Evolutionary conservation across 2,113 vertebrate genomes (phyloP).

Genomic region (Zosterops lateralis): DNA sequence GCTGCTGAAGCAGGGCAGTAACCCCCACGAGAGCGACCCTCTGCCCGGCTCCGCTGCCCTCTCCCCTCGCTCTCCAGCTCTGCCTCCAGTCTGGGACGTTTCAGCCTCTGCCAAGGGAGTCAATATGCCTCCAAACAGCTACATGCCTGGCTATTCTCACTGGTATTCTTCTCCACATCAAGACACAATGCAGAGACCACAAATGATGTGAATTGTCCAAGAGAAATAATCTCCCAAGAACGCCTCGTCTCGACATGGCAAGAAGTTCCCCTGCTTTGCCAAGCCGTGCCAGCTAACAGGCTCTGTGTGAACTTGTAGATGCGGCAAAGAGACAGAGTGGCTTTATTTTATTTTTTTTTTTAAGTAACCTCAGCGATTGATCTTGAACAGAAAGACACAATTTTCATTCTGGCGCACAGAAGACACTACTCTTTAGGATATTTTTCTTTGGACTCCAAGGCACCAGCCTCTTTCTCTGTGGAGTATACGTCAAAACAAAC

Average conservation of each 20-base stretch:
- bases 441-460: constrained; percentile 70
- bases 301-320: constrained; percentile 64
- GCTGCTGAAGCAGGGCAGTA: constrained; percentile 93
- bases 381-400: constrained; percentile 62
- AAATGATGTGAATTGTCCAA: constrained; percentile 82
- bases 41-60: constrained; percentile 90
- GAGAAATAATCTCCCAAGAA: constrained; percentile 55
- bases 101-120: constrained; percentile 95
- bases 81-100: constrained; percentile 98
- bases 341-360: not conserved
- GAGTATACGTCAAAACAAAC: constrained; percentile 70
- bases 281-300: constrained; percentile 62
- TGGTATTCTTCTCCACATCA: constrained; percentile 99
- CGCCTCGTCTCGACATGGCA: constrained; percentile 63
- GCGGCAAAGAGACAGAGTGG: constrained; percentile 52
- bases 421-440: constrained; percentile 74
- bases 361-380: constrained; percentile 69
- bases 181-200: constrained; percentile 98
- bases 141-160: constrained; percentile 98
- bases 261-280: constrained; percentile 64
- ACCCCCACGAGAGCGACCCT: constrained; percentile 92
- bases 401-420: constrained; percentile 62
- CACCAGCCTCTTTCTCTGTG: constrained; percentile 68
- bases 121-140: constrained; percentile 97
- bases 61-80: constrained; percentile 92